These are phyloP conservation scores for Actinia equina DNA, from an alignment of 64 coral and sea anemone species.

Conservation along the genomic window DNA sequence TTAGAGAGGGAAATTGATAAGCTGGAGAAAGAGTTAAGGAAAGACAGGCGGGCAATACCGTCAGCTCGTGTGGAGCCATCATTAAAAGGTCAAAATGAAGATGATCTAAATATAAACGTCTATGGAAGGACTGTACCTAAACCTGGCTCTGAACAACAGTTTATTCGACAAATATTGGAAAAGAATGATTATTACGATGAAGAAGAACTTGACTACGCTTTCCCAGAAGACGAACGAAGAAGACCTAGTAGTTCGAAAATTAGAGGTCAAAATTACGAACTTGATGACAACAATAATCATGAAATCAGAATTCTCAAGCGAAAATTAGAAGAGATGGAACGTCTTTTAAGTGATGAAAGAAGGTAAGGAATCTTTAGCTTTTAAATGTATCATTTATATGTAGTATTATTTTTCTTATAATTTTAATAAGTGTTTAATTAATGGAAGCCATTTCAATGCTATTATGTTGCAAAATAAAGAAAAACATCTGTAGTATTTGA, in stretches of 20 bases:
- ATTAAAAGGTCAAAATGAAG: slow-evolving; percentile 45
- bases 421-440: not conserved
- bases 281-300: slow-evolving; percentile 61
- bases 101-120: slow-evolving; percentile 33
- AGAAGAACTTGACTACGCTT: slow-evolving; percentile 23
- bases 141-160: slow-evolving; percentile 76
- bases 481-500: not conserved
- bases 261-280: slow-evolving; percentile 37
- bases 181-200: slow-evolving; percentile 78
- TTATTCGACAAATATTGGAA: slow-evolving; percentile 83
- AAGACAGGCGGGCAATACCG: slow-evolving; percentile 68
- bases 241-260: slow-evolving; percentile 11
- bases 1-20: slow-evolving; percentile 82
- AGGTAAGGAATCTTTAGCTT: slow-evolving; percentile 45
- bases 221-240: slow-evolving; percentile 28
- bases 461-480: not conserved
- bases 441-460: not conserved
- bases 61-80: slow-evolving; percentile 89
- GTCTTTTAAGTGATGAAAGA: slow-evolving; percentile 72
- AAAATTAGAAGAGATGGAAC: slow-evolving; percentile 85
- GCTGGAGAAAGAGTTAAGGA: slow-evolving; percentile 78
- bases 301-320: slow-evolving; percentile 51
- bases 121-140: slow-evolving; percentile 79
- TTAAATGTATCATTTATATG: not conserved
- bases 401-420: not conserved